Conservation (phyloP, 1,140 invertebrate species). For the Penaeus chinensis region DNA sequence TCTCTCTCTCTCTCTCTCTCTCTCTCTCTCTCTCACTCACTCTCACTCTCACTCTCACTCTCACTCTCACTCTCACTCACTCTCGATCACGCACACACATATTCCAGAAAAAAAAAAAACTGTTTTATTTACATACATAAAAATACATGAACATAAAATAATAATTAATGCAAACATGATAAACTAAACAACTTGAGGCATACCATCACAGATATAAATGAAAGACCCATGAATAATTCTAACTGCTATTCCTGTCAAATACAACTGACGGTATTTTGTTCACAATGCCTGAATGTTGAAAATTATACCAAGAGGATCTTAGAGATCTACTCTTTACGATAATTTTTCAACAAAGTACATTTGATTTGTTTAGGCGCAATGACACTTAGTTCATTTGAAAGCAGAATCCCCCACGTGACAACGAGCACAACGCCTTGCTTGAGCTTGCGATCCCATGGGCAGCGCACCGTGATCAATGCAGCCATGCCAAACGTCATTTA, state of each 20-base stretch:
- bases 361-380: background rate
- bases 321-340: slow-evolving; percentile 3
- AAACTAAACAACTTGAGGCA: background rate
- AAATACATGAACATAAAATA: no score
- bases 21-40: no score
- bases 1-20: background rate
- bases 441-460: background rate
- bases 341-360: background rate
- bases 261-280: background rate
- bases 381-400: background rate
- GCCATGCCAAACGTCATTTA: background rate
- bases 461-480: background rate
- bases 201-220: background rate
- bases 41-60: no score
- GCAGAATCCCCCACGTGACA: background rate
- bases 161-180: no score
- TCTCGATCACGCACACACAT: no score
- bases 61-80: no score
- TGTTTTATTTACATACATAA: no score
- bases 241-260: background rate
- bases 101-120: no score
- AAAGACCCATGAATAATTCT: slow-evolving; percentile 3
- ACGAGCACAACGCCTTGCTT: background rate
- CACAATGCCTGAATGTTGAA: background rate
- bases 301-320: slow-evolving; percentile 11